Evolutionary conservation across 1,140 invertebrate genomes (phyloP), one percentile per base, ranked within the genome.

Genomic region (Mycetomoellerius zeteki): DNA sequence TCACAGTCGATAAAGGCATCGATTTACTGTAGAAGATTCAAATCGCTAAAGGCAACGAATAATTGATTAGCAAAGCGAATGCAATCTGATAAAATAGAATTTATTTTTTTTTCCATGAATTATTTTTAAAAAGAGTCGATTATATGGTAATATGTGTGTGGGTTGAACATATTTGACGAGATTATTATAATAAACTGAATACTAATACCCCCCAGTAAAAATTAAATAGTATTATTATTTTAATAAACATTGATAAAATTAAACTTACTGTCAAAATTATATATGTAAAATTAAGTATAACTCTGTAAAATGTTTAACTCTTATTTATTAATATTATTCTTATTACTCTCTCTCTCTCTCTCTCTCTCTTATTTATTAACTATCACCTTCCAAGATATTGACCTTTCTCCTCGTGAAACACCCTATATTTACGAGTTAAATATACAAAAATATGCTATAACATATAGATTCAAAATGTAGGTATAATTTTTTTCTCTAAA

Each of bases 1-100:
- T 86, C 77, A 89, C 77, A 69, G 72, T 37, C 43, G 85, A 78
- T 87, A 84, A 76, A 87, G 54, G 54, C 37, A 90, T 84, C 85
- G 85, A 89, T 89, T 86, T 73, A 58, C 54, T 65, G 62, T 76
- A 50, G 37, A 62, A 24, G 43, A 84, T 75, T 75, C 27, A 60
- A 47, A 75, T 84, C 60, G 27, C 43, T 50, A 21, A 43, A 27
- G 10, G 47, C 33, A 33, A 58, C 54, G 54, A 58, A 84, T 84
- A 84, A 75, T 50, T 75, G 56, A 84, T 58, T 73, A 47, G 27
- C 14, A 50, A 58, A 73, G 64, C 30, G 30, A 67, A 67, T 14
- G 3, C 27, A 58, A 60, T 47, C 67, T 58, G n/a, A 47, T 30
- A 50, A 60, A 50, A 73, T 50, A n/a, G 54, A 43, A 50, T 60